Evolutionary conservation across 1,140 invertebrate genomes (phyloP), one percentile per base, ranked within the genome.

Genomic region (Eubasilissa regina): DNA sequence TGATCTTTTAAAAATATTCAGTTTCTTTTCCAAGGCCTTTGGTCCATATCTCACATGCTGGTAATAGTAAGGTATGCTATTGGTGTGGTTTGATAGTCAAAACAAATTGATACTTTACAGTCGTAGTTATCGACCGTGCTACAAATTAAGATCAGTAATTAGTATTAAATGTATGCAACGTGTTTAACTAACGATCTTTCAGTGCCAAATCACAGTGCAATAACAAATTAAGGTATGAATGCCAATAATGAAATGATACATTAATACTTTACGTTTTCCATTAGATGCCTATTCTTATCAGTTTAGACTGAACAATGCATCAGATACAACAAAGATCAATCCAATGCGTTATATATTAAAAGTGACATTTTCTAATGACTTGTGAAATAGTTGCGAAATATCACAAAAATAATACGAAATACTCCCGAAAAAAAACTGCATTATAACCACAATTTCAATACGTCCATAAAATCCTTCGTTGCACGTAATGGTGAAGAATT

Each of bases 161-260:
- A 35, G 55, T 7, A 15, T 19, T 17, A 19, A n/a, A 58, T 58
- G 15, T 4, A 21, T 58, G 55, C 15, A 58, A 58, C 12, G 55
- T 7, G 3, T 15, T 10, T 58, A 25, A 64, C 60, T 64, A 64
- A 64, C 35, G 60, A 35, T 64, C 35, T 13, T n/a, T 25, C 19
- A 10, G 12, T 64, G 58, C 60, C 60, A 64, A 35, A 58, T 17
- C 21, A 43, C 13, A 64, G 12, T n/a, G 60, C 60, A 64, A 64
- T 35, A 43, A 13, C 19, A 13, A 25, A 13, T 25, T 4, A n/a
- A 64, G 13, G 10, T 64, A 12, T 25, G 35, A 8, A 64, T 64
- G 60, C 60, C 60, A 64, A 64, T 64, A 64, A 12, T 25, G 19
- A 25, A 64, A 64, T 15, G 25, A 25, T 15, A 35, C 10, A n/a